These are phyloP conservation scores for Antheraea mylitta DNA, from an alignment of 1,140 invertebrate genomes.

Conservation along the genomic window DNA sequence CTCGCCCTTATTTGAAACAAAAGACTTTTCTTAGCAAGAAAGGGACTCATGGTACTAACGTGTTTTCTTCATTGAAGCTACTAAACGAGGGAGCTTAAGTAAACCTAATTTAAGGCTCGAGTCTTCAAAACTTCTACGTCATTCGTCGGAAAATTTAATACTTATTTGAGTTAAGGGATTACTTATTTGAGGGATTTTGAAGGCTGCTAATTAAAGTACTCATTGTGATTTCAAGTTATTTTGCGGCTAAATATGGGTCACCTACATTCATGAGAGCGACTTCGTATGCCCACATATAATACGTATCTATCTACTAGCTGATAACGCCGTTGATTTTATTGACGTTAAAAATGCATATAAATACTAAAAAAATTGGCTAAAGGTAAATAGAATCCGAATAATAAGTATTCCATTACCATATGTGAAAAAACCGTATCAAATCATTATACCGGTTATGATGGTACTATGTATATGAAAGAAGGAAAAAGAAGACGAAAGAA, in stretches of 20 bases:
- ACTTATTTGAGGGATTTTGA: neutral
- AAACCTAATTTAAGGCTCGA: neutral
- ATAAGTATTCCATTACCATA: too few species aligned
- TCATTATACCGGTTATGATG: too few species aligned
- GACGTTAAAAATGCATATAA: too few species aligned
- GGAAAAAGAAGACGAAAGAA: too few species aligned
- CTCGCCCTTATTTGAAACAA: neutral
- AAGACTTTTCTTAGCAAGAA: neutral
- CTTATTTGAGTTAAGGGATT: slow-evolving; percentile 1
- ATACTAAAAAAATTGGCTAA: too few species aligned
- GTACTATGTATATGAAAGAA: too few species aligned
- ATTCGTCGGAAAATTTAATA: slow-evolving; percentile 1
- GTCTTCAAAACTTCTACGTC: neutral
- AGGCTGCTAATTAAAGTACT: slow-evolving; percentile 2
- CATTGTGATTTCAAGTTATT: neutral
- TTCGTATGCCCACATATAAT: neutral
- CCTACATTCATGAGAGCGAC: neutral
- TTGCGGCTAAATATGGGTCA: neutral
- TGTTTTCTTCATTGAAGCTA: neutral
- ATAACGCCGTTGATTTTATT: too few species aligned
- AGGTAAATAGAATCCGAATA: too few species aligned
- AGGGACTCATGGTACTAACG: neutral
- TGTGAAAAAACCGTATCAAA: too few species aligned
- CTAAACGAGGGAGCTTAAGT: neutral
- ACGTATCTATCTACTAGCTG: too few species aligned